Evolutionary conservation across 2,888 invertebrate species (phyloP), one percentile per base, ranked within the genome.

Genomic region (Hydrotaea diabolus): DNA sequence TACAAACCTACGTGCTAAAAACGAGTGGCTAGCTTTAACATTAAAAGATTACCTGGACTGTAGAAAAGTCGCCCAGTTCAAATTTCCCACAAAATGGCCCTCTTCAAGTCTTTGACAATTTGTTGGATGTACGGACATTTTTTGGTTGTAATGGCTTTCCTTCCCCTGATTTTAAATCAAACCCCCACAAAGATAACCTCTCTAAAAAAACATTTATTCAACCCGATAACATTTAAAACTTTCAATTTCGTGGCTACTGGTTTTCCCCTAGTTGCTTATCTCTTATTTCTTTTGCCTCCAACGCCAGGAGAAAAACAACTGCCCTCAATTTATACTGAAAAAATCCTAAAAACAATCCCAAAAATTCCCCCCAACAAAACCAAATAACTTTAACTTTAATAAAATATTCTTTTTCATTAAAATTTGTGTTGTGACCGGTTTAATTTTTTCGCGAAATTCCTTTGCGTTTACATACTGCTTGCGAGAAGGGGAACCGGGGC

Each of bases 371-470:
- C 13, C 1, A 31, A 62, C 31, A 62, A 62, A 64, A 9, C 15
- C 49, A 69, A 53, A 23, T 46, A 71, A 53, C 71, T 71, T 71
- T 71, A 53, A 53, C 71, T 71, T 49, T 53, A 49, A 69, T 49
- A 26, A 49, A 69, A 69, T 69, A 23, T 23, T 15, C 23, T 69
- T 49, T 69, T 69, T n/a, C 49, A 49, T 69, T 69, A 2, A 46
- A 49, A 15, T 43, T 43, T 31, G n/a, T 21, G 23, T 15, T 39
- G 39, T 7, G 39, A 46, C 69, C 49, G 69, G 46, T 71, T 53
- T 13, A 19, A 17, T 69, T 23, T 46, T 43, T 66, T 46, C 26
- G 23, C 23, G 17, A 3, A 15, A 49, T 53, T 53, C 55, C 31
- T 57, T 26, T n/a, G n/a, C n/a, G n/a, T n/a, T n/a, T n/a, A n/a